These are phyloP conservation scores for Cryptops parisi DNA, from an alignment of 2,888 invertebrate genomes.

Conservation along the genomic window DNA sequence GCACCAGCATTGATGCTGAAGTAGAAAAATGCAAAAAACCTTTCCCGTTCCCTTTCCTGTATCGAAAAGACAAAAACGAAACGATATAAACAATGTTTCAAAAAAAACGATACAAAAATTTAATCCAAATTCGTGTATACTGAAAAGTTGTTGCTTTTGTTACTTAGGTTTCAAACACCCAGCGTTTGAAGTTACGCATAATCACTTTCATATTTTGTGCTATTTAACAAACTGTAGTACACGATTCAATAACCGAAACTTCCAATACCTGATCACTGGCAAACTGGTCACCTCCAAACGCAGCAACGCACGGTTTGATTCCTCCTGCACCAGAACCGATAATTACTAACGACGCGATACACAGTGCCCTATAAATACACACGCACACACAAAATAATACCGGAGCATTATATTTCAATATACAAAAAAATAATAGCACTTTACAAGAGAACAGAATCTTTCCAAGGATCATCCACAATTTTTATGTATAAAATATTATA, in stretches of 20 bases:
- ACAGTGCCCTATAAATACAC: conserved; percentile 27
- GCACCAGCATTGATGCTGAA: conserved; percentile 32
- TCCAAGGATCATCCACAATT: neutral
- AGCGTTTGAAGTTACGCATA: too few relatives aligned
- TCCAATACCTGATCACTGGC: conserved; percentile 27
- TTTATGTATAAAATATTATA: neutral
- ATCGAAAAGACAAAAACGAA: conserved; percentile 11
- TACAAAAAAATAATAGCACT: too few relatives aligned
- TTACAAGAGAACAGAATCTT: too few relatives aligned
- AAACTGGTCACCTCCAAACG: conserved; percentile 35
- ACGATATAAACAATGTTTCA: neutral
- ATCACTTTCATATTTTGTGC: too few relatives aligned
- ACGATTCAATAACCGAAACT: too few relatives aligned
- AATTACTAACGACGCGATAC: conserved; percentile 28
- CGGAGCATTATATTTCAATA: too few relatives aligned
- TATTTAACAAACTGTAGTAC: too few relatives aligned
- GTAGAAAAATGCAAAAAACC: conserved; percentile 33
- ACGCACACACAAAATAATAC: too few relatives aligned
- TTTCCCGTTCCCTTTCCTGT: conserved; percentile 25
- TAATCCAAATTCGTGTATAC: neutral
- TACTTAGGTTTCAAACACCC: too few relatives aligned
- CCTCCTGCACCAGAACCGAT: conserved; percentile 33
- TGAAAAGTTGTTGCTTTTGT: neutral
- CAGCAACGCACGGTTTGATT: conserved; percentile 33
- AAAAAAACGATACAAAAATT: neutral